A percentile compares a stretch with the other conserved stretches of the same genome.
Evolutionary conservation across 1,140 invertebrate genomes (phyloP).

Genomic region (Eumeta japonica): DNA sequence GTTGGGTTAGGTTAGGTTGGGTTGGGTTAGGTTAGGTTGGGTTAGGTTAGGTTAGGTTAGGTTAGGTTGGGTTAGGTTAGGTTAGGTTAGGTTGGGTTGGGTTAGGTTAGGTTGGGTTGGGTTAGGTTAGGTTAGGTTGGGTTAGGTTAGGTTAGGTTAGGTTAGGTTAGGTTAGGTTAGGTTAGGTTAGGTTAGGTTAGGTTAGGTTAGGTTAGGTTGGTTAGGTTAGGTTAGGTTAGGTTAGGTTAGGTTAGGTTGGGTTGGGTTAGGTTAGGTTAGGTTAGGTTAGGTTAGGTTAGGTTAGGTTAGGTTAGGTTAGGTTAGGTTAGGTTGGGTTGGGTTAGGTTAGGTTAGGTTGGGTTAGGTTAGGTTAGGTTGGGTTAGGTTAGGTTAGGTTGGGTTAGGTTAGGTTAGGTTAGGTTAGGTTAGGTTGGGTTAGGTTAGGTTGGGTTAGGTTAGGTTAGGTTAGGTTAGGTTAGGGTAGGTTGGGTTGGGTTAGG

Average conservation of each 20-base stretch:
- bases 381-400: constrained; percentile 5
- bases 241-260: constrained; percentile 4
- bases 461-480: constrained; percentile 1
- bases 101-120: constrained; percentile 3
- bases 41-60: constrained; percentile 4
- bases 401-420: constrained; percentile 1
- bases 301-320: constrained; percentile 4
- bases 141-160: neutral
- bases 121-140: constrained; percentile 4
- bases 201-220: no score
- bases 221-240: constrained; percentile 4
- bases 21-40: constrained; percentile 3
- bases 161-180: constrained; percentile 4
- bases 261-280: constrained; percentile 4
- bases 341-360: constrained; percentile 3
- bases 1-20: constrained; percentile 3
- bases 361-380: constrained; percentile 3
- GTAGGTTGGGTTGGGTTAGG: no score
- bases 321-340: constrained; percentile 4
- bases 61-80: constrained; percentile 4
- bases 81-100: constrained; percentile 3
- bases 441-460: constrained; percentile 5
- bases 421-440: constrained; percentile 1
- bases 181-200: constrained; percentile 3
- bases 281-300: constrained; percentile 4